Conservation (phyloP, 2,888 invertebrate species). For the Neoaliturus tenellus region DNA sequence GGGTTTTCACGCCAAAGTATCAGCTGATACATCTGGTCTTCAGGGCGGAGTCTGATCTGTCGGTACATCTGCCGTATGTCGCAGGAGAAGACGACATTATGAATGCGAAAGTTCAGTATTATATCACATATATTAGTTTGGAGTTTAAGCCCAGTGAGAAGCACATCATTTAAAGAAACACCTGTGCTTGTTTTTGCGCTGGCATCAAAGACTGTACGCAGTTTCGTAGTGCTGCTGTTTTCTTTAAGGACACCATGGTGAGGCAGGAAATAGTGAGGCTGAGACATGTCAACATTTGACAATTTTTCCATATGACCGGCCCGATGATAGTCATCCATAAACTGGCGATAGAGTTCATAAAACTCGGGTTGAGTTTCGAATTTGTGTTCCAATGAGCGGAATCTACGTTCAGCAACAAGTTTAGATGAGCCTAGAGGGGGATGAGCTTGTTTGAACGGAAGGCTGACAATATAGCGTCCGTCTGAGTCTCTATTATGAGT, state of each 20-base stretch:
- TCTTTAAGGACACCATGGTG: neutral
- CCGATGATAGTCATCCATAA: neutral
- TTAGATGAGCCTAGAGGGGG: neutral
- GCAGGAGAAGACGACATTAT: conserved; percentile 47
- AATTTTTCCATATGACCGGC: neutral
- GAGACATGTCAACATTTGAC: neutral
- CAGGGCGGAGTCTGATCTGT: conserved; percentile 7
- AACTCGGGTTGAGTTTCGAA: neutral
- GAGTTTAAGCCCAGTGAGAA: neutral
- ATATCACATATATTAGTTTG: conserved; percentile 48
- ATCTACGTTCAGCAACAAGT: neutral
- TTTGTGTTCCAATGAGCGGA: neutral
- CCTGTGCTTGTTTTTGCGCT: conserved; percentile 10
- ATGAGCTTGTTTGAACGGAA: neutral
- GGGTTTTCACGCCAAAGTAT: conserved; percentile 9
- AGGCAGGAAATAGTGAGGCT: neutral
- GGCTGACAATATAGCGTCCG: neutral
- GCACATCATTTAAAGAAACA: conserved; percentile 1
- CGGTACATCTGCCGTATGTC: conserved; percentile 41
- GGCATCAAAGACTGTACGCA: neutral
- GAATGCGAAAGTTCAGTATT: neutral
- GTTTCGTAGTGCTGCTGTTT: conserved; percentile 24
- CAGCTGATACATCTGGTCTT: conserved; percentile 22
- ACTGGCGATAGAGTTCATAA: neutral
- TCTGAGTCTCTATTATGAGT: neutral